phyloP scores from a whole-genome alignment of 2,113 vertebrate genomes.

The Neotragus moschatus region DNA sequence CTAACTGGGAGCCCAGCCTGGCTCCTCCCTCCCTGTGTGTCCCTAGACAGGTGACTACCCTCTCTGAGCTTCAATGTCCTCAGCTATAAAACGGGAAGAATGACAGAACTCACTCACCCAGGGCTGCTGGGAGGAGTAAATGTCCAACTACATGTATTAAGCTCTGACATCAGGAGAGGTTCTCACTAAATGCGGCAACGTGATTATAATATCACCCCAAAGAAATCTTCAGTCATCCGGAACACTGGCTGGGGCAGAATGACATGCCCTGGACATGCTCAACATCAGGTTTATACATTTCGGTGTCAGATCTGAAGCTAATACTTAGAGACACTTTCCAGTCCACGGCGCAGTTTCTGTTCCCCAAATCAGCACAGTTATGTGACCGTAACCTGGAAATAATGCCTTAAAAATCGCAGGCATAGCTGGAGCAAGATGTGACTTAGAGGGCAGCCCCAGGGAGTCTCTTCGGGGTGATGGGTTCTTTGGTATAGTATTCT shows the following conservation, averaged over 20 bases:
- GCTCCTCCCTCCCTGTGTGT: neutral
- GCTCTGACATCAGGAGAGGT: neutral
- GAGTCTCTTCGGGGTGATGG: neutral
- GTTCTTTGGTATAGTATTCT: neutral
- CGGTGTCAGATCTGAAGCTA: neutral
- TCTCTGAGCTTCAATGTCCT: neutral
- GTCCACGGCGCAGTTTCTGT: neutral
- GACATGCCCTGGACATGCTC: neutral
- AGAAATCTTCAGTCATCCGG: neutral
- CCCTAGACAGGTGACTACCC: neutral
- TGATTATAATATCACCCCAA: neutral
- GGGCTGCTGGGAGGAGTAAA: neutral
- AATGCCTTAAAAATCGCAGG: neutral
- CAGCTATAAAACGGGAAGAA: neutral
- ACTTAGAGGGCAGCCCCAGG: neutral
- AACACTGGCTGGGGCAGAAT: neutral
- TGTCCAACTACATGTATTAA: accelerated
- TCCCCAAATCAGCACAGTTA: neutral
- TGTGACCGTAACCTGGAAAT: neutral
- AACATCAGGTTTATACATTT: neutral
- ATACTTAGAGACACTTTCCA: neutral
- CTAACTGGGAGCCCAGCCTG: accelerated
- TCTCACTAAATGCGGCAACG: neutral
- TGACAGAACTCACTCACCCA: neutral
- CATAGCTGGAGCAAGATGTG: neutral